A percentile compares a stretch with the other conserved stretches of the same genome.
These are phyloP conservation scores for Acanthochromis polyacanthus DNA, from an alignment of 2,113 vertebrate species.

Conservation along the genomic window DNA sequence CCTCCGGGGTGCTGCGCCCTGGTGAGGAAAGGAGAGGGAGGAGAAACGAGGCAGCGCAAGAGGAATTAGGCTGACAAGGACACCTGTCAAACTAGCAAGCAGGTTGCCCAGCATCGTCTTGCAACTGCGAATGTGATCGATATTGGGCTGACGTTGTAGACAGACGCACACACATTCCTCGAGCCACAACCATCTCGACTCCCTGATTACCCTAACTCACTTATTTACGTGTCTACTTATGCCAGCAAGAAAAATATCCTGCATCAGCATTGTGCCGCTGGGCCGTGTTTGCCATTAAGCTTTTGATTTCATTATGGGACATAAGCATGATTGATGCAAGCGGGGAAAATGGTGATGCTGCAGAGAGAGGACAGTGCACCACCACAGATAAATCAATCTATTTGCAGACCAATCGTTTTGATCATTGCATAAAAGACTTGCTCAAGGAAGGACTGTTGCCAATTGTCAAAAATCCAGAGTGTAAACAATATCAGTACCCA, in stretches of 20 bases:
- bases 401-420: slow-evolving; percentile 47
- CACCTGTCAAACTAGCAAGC: slow-evolving; percentile 77
- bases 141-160: slow-evolving; percentile 59
- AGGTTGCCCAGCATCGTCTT: slow-evolving; percentile 46
- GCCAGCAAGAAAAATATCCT: slow-evolving; percentile 75
- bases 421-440: slow-evolving; percentile 34
- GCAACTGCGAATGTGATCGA: slow-evolving; percentile 69
- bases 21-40: slow-evolving; percentile 46
- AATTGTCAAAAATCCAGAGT: slow-evolving; percentile 1
- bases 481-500: not conserved
- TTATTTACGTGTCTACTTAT: slow-evolving; percentile 76
- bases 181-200: slow-evolving; percentile 46
- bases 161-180: slow-evolving; percentile 8
- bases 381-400: slow-evolving; percentile 52
- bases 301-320: slow-evolving; percentile 82
- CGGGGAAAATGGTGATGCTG: slow-evolving; percentile 59
- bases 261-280: slow-evolving; percentile 75
- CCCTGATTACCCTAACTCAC: slow-evolving; percentile 73
- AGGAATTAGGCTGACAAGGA: slow-evolving; percentile 75
- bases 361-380: slow-evolving; percentile 46
- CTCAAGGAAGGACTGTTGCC: slow-evolving; percentile 4
- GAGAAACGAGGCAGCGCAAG: slow-evolving; percentile 47
- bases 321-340: slow-evolving; percentile 82
- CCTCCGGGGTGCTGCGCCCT: slow-evolving; percentile 54
- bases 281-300: slow-evolving; percentile 77